Percentiles rank a stretch among this genome's conserved stretches.
Conservation (phyloP, 1,140 invertebrate genomes). For the Monomorium pharaonis region DNA sequence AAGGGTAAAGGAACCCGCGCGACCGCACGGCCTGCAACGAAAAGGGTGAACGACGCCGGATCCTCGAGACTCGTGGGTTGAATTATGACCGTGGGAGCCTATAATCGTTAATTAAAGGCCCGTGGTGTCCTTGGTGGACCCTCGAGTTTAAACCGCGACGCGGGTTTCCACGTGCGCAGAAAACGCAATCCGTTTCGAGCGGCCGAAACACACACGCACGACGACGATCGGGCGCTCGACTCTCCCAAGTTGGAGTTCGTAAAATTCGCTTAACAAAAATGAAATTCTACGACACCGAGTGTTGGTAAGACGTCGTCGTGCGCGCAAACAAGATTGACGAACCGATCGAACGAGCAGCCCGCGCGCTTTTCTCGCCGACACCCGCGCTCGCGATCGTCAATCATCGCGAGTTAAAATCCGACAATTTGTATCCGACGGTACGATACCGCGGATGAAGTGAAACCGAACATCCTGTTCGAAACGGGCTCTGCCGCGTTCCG, state of each 20-base stretch:
- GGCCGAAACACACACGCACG: neutral
- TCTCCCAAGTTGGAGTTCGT: neutral
- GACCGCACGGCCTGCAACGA: slow-evolving; percentile 57
- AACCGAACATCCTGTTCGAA: slow-evolving; percentile 69
- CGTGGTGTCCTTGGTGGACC: slow-evolving; percentile 11
- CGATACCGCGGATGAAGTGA: slow-evolving; percentile 67
- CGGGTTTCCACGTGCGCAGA: slow-evolving; percentile 4
- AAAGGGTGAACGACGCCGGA: slow-evolving; percentile 44
- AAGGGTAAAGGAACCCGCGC: slow-evolving; percentile 48
- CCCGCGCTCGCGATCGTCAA: slow-evolving; percentile 54
- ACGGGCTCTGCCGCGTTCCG: slow-evolving; percentile 50
- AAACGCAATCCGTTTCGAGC: slow-evolving; percentile 4
- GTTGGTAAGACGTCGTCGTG: neutral
- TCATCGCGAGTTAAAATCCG: slow-evolving; percentile 74
- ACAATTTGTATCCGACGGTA: slow-evolving; percentile 76
- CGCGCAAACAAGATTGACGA: slow-evolving; percentile 9
- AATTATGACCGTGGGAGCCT: slow-evolving; percentile 62
- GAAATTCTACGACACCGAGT: neutral
- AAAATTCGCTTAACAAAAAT: neutral
- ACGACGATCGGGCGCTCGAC: neutral
- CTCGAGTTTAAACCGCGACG: slow-evolving; percentile 30
- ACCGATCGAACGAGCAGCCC: slow-evolving; percentile 13
- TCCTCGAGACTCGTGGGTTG: slow-evolving; percentile 36
- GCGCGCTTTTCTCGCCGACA: neutral
- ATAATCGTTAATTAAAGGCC: slow-evolving; percentile 68